Evolutionary conservation across 2,113 vertebrate species (phyloP).

Genomic region (Lasiurus borealis): DNA sequence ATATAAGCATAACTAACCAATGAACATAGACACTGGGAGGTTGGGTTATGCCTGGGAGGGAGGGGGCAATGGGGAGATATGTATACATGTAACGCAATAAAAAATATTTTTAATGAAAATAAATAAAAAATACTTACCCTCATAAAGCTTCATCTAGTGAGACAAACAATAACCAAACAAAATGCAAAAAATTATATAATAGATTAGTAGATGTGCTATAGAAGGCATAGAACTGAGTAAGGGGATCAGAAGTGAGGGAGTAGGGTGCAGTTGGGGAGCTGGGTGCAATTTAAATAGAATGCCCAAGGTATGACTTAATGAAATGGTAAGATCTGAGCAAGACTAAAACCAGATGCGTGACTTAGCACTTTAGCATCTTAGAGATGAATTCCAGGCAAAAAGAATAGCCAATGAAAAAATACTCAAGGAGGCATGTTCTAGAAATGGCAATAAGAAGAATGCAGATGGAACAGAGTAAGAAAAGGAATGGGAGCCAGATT

Average conservation of each 20-base stretch:
- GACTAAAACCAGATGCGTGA: background rate
- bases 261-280: background rate
- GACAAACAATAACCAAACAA: background rate
- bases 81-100: no score
- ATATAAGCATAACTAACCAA: no score
- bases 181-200: background rate
- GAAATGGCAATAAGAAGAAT: background rate
- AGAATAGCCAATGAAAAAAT: background rate
- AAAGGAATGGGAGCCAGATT: background rate
- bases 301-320: background rate
- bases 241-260: background rate
- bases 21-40: no score
- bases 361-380: background rate
- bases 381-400: slow-evolving; percentile 12
- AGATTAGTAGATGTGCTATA: background rate
- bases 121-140: background rate
- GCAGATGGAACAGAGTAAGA: background rate
- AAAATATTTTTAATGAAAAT: background rate
- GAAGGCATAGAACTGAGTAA: background rate
- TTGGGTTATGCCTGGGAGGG: no score
- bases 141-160: background rate
- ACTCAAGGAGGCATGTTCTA: background rate
- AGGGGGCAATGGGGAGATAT: no score
- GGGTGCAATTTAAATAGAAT: background rate
- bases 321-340: background rate